Evolutionary conservation across 1,140 invertebrate species (phyloP).

Genomic region (Oryctes rhinoceros): DNA sequence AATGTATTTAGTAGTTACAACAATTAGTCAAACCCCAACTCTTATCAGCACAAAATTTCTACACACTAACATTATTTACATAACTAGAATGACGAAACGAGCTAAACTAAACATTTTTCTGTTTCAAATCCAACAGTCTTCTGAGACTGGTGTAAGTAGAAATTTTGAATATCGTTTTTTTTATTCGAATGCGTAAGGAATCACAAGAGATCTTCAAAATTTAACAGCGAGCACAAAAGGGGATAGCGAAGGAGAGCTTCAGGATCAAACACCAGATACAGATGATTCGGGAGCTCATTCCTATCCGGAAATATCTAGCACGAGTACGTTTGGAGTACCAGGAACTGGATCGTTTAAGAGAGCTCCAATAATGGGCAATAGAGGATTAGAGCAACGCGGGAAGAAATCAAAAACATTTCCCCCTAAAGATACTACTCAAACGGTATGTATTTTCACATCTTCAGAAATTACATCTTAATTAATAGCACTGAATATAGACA

Average conservation of each 20-base stretch:
- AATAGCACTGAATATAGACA: neutral
- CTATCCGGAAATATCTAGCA: slow-evolving; percentile 60
- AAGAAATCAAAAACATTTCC: slow-evolving; percentile 70
- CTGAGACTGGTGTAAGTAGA: slow-evolving; percentile 38
- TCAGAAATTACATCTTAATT: no score
- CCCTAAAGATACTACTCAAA: slow-evolving; percentile 58
- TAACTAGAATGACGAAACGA: neutral
- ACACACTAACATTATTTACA: neutral
- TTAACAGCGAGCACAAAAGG: slow-evolving; percentile 63
- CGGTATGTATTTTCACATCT: neutral
- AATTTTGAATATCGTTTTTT: slow-evolving; percentile 34
- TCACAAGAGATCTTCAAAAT: slow-evolving; percentile 63
- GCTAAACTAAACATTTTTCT: neutral
- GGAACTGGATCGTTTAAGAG: slow-evolving; percentile 65
- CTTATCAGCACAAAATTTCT: neutral
- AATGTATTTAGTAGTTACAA: no score
- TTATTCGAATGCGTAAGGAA: slow-evolving; percentile 44
- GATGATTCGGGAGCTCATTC: slow-evolving; percentile 69
- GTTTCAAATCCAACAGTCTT: slow-evolving; percentile 36
- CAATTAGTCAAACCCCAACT: no score
- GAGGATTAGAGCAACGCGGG: slow-evolving; percentile 62
- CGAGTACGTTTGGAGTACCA: slow-evolving; percentile 54
- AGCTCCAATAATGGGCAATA: slow-evolving; percentile 66
- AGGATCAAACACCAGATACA: slow-evolving; percentile 71
- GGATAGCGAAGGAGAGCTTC: slow-evolving; percentile 69